Evolutionary conservation across 1,140 invertebrate genomes (phyloP).

Genomic region (Sogatella furcifera): DNA sequence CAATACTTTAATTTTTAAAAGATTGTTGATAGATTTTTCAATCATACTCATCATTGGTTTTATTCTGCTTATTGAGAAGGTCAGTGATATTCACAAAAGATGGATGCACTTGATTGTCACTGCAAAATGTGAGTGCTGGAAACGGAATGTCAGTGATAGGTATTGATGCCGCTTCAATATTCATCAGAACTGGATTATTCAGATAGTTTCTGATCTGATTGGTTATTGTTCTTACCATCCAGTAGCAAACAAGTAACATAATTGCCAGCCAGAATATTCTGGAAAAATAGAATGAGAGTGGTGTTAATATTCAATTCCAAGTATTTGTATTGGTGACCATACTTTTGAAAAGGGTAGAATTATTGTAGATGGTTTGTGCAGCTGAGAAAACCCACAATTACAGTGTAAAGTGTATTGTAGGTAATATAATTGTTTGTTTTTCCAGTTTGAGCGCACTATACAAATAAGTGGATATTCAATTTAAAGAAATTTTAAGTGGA

Average conservation of each 20-base stretch:
- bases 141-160: slow-evolving; percentile 17
- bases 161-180: background rate
- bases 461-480: too few relatives aligned
- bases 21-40: too few relatives aligned
- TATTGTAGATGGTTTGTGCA: too few relatives aligned
- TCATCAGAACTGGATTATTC: slow-evolving; percentile 6
- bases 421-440: too few relatives aligned
- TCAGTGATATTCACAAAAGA: background rate
- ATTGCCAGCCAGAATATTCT: slow-evolving; percentile 6
- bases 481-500: too few relatives aligned
- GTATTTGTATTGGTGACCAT: too few relatives aligned
- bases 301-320: too few relatives aligned
- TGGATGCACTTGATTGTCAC: slow-evolving; percentile 11
- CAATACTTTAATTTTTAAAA: too few relatives aligned
- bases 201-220: slow-evolving; percentile 3
- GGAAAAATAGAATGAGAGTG: background rate
- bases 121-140: slow-evolving; percentile 21
- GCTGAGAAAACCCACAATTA: too few relatives aligned
- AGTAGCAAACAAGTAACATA: background rate
- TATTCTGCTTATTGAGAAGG: background rate
- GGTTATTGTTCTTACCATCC: background rate
- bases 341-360: too few relatives aligned
- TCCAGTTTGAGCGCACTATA: too few relatives aligned
- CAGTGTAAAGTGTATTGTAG: too few relatives aligned
- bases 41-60: slow-evolving; percentile 3